A percentile compares a stretch with the other conserved stretches of the same genome.
phyloP scores from a whole-genome alignment of 1,140 invertebrate species.

The Drosophila malerkotliana region DNA sequence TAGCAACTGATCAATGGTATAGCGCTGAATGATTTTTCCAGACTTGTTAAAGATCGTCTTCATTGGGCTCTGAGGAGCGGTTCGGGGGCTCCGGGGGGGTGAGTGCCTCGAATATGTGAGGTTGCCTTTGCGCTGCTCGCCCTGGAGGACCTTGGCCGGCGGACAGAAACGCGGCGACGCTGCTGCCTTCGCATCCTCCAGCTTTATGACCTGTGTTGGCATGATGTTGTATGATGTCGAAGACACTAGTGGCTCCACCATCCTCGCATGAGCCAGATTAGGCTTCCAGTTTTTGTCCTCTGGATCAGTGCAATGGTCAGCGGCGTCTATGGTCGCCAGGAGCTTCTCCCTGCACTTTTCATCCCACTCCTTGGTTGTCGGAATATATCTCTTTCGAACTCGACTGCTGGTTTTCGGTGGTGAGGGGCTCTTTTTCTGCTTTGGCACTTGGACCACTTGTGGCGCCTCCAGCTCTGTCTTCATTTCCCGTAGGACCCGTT shows the following conservation, averaged over 20 bases:
- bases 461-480: constrained; percentile 5
- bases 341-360: constrained; percentile 45
- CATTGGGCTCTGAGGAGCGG: background rate
- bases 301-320: constrained; percentile 33
- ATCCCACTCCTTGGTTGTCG: constrained; percentile 67
- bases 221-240: background rate
- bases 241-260: background rate
- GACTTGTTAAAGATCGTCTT: background rate
- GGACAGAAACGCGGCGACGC: constrained; percentile 13
- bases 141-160: background rate
- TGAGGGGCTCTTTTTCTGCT: background rate
- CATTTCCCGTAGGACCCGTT: constrained; percentile 60
- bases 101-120: constrained; percentile 11
- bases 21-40: constrained; percentile 27
- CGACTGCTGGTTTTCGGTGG: background rate
- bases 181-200: background rate
- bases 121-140: constrained; percentile 23
- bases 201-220: background rate
- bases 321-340: background rate
- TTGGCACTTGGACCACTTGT: background rate
- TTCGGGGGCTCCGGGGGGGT: constrained; percentile 1
- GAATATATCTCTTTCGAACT: constrained; percentile 49
- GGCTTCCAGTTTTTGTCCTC: background rate
- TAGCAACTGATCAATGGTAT: constrained; percentile 50
- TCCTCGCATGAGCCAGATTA: background rate